Percentiles rank a stretch among this genome's conserved stretches.
Evolutionary conservation across 1,140 invertebrate genomes (phyloP).

Genomic region (Diorhabda sublineata): DNA sequence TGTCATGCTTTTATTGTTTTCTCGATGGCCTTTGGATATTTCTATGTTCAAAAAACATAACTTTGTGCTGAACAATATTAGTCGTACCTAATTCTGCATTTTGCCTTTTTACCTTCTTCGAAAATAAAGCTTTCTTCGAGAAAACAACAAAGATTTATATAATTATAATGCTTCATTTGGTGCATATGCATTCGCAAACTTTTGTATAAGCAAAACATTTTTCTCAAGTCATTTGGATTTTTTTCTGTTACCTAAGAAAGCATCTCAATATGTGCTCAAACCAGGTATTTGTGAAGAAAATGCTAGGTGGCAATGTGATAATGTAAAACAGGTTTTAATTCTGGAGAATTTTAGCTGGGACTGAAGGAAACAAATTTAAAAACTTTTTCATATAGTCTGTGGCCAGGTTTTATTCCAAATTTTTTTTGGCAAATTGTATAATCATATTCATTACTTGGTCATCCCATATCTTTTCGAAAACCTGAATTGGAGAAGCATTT

Average conservation of each 20-base stretch:
- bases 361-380: constrained; percentile 36
- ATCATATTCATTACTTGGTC: constrained; percentile 16
- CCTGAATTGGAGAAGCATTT: neutral
- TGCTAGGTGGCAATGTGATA: constrained; percentile 37
- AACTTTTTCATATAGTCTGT: constrained; percentile 27
- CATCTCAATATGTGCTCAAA: constrained; percentile 39
- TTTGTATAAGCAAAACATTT: neutral
- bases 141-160: constrained; percentile 13
- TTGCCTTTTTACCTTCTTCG: constrained; percentile 13
- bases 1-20: neutral
- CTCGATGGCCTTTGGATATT: constrained; percentile 9
- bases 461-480: constrained; percentile 5
- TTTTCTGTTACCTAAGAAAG: constrained; percentile 26
- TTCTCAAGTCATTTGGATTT: neutral
- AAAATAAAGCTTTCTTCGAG: constrained; percentile 14
- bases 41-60: neutral
- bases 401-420: constrained; percentile 12
- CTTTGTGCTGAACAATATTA: constrained; percentile 5
- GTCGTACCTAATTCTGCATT: constrained; percentile 16
- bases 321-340: constrained; percentile 29
- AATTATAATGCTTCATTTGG: constrained; percentile 9
- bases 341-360: constrained; percentile 31
- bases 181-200: constrained; percentile 8
- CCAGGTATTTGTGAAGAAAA: constrained; percentile 35
- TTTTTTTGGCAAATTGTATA: constrained; percentile 11